Percentiles rank a stretch among this genome's conserved stretches.
phyloP scores from a whole-genome alignment of 2,888 invertebrate species.

The Apoda limacodes region DNA sequence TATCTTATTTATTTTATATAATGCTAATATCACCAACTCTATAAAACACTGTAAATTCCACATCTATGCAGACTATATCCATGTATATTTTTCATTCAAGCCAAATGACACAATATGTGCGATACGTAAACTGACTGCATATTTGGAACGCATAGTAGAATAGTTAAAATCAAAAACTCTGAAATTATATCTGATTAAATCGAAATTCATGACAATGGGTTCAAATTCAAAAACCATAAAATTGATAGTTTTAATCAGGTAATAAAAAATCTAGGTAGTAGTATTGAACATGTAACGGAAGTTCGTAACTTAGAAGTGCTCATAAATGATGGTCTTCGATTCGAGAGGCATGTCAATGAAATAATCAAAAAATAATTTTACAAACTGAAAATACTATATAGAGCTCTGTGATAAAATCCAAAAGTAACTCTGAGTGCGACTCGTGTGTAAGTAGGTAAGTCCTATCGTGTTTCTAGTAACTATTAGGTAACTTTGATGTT shows the following conservation, averaged over 20 bases:
- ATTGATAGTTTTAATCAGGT: not conserved
- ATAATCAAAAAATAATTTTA: not conserved
- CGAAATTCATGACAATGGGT: not conserved
- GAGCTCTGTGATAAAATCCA: too few relatives aligned
- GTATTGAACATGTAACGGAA: not conserved
- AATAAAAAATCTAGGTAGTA: not conserved
- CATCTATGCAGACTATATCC: conserved; percentile 3
- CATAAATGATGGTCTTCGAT: not conserved
- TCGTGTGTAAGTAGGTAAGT: too few relatives aligned
- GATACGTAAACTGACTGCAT: not conserved
- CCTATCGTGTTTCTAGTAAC: too few relatives aligned
- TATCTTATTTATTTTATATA: conserved; percentile 2
- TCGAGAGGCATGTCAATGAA: conserved; percentile 1
- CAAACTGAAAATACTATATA: too few relatives aligned
- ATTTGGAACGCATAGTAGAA: not conserved
- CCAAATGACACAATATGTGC: not conserved
- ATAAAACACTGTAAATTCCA: conserved; percentile 2
- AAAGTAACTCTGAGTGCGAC: too few relatives aligned
- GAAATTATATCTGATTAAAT: not conserved
- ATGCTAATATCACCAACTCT: not conserved
- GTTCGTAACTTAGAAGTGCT: not conserved
- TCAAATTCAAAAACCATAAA: not conserved
- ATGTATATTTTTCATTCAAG: not conserved
- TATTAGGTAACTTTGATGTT: too few relatives aligned
- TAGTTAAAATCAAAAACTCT: not conserved